Percentiles rank a stretch among this genome's conserved stretches.
Conservation (phyloP, 2,888 invertebrate species). For the Crossocerus cetratus region DNA sequence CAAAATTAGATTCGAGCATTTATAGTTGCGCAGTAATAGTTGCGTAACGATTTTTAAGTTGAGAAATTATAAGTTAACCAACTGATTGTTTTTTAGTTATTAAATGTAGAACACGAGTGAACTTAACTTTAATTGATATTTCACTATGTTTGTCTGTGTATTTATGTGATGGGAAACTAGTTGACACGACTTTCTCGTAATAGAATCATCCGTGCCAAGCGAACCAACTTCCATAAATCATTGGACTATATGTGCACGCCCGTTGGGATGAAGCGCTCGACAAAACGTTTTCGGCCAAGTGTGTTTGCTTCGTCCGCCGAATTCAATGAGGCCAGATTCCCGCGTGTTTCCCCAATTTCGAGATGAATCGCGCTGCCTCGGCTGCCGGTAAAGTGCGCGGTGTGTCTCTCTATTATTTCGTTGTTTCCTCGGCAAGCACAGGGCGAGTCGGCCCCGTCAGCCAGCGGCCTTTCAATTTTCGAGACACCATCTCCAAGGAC, state of each 20-base stretch:
- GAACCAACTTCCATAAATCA: no score
- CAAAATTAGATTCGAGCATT: no score
- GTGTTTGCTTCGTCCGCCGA: constrained; percentile 12
- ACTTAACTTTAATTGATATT: no score
- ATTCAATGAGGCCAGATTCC: constrained; percentile 10
- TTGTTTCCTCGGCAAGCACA: constrained; percentile 29
- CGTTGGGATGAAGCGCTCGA: no score
- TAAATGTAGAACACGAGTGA: no score
- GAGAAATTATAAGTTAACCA: no score
- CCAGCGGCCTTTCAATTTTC: constrained; percentile 55
- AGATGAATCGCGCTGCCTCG: constrained; percentile 11
- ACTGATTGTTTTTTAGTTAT: no score
- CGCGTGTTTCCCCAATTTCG: constrained; percentile 17
- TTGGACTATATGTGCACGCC: no score
- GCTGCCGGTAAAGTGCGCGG: no score
- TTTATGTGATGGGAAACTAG: not conserved
- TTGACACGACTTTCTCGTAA: not conserved
- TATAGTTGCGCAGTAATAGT: no score
- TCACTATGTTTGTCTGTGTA: not conserved
- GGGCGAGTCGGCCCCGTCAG: not conserved
- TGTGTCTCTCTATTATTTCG: constrained; percentile 20
- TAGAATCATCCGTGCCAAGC: no score
- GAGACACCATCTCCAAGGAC: constrained; percentile 37
- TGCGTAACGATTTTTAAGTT: no score
- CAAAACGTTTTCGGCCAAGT: not conserved